Evolutionary conservation across 2,888 invertebrate species (phyloP).

Genomic region (Polydrusus pterygomalis): DNA sequence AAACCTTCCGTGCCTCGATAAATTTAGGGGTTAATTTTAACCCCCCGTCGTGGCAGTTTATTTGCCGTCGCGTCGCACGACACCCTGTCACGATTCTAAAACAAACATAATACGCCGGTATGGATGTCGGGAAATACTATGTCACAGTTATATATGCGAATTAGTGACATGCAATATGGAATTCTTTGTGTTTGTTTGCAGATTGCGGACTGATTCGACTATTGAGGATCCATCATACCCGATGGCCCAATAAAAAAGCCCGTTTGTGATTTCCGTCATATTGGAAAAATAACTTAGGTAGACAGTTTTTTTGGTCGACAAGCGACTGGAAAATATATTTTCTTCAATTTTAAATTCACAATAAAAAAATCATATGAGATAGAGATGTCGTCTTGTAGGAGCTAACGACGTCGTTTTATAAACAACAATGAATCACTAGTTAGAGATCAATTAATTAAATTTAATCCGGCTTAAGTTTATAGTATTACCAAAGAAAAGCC

Average conservation of each 20-base stretch:
- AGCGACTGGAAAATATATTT: too few relatives aligned
- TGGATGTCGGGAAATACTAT: conserved; percentile 20
- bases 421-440: too few relatives aligned
- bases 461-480: background rate
- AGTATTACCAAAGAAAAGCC: background rate
- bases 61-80: conserved; percentile 44
- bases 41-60: conserved; percentile 24
- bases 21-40: conserved; percentile 37
- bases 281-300: too few relatives aligned
- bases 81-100: conserved; percentile 38
- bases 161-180: conserved; percentile 6
- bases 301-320: too few relatives aligned
- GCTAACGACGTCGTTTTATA: too few relatives aligned
- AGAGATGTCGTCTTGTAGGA: too few relatives aligned
- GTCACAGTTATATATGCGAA: conserved; percentile 18
- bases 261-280: too few relatives aligned
- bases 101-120: conserved; percentile 26
- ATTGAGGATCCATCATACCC: background rate
- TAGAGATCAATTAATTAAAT: too few relatives aligned
- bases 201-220: background rate
- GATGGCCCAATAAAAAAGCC: too few relatives aligned
- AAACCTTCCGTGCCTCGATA: conserved; percentile 40
- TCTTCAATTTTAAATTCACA: too few relatives aligned
- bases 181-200: conserved; percentile 9
- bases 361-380: too few relatives aligned